Conservation (phyloP, 2,113 vertebrate species). For the Pachypanchax playfairii region DNA sequence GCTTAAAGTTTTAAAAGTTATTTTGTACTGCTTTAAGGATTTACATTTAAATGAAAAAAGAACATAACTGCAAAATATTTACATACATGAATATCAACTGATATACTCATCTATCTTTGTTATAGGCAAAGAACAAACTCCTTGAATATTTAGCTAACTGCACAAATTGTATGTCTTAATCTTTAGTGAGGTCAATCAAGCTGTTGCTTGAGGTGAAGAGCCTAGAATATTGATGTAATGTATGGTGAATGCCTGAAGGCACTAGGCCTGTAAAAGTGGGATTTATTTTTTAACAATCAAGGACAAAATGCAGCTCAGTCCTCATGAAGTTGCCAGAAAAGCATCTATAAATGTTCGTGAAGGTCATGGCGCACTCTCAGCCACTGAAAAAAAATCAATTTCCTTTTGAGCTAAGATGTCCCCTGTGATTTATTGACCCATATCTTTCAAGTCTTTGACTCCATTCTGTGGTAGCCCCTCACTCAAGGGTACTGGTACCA, state of each 20-base stretch:
- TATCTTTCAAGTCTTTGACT: slow-evolving; percentile 66
- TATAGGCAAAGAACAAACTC: neutral
- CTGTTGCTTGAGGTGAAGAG: slow-evolving; percentile 16
- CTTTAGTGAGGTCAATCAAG: slow-evolving; percentile 13
- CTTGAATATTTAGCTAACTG: neutral
- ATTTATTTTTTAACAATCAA: slow-evolving; percentile 42
- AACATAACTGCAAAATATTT: too few relatives aligned
- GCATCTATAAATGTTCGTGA: slow-evolving; percentile 45
- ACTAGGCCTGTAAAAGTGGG: slow-evolving; percentile 10
- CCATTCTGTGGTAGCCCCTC: slow-evolving; percentile 44
- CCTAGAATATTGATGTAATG: slow-evolving; percentile 33
- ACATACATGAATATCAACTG: too few relatives aligned
- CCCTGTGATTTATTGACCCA: slow-evolving; percentile 76
- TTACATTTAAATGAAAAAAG: too few relatives aligned
- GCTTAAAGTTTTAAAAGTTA: too few relatives aligned
- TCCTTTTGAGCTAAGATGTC: slow-evolving; percentile 66
- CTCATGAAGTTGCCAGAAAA: slow-evolving; percentile 48
- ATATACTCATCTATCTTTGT: too few relatives aligned
- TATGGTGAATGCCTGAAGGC: slow-evolving; percentile 28
- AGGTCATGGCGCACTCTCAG: slow-evolving; percentile 62
- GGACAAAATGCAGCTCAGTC: slow-evolving; percentile 36
- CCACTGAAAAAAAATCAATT: slow-evolving; percentile 72
- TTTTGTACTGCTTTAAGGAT: too few relatives aligned
- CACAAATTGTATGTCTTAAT: slow-evolving; percentile 7
- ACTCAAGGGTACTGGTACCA: slow-evolving; percentile 31